phyloP scores from a whole-genome alignment of 2,888 invertebrate genomes.

The Drosophila subsilvestris region DNA sequence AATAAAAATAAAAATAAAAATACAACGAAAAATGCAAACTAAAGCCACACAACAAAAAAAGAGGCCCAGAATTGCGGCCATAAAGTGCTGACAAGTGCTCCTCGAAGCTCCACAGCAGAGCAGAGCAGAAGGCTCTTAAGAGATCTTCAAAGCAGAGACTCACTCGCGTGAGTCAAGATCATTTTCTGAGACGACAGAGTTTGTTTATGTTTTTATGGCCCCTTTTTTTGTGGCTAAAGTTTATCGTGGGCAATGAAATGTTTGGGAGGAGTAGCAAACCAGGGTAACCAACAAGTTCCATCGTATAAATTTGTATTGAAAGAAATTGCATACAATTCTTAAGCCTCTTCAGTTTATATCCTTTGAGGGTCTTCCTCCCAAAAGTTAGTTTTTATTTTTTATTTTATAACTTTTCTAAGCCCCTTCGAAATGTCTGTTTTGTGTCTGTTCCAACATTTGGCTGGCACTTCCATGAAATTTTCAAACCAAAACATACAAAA shows the following conservation, averaged over 20 bases:
- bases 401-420: not conserved
- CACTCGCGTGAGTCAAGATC: constrained; percentile 47
- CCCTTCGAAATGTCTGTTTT: too few relatives aligned
- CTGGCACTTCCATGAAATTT: not conserved
- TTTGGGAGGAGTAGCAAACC: too few relatives aligned
- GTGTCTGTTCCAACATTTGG: not conserved
- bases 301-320: not conserved
- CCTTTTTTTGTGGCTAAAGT: constrained; percentile 35
- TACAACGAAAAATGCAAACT: constrained; percentile 29
- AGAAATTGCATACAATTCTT: constrained; percentile 15
- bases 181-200: constrained; percentile 26
- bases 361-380: too few relatives aligned
- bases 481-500: not conserved
- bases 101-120: constrained; percentile 15
- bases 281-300: too few relatives aligned
- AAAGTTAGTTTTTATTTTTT: too few relatives aligned
- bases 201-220: constrained; percentile 39
- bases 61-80: constrained; percentile 36
- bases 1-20: constrained; percentile 55
- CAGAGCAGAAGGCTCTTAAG: constrained; percentile 3
- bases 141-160: constrained; percentile 19
- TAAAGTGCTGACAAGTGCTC: constrained; percentile 72
- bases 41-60: constrained; percentile 31
- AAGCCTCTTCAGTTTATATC: too few relatives aligned
- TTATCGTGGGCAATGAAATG: constrained; percentile 1